These are phyloP conservation scores for Chrosomus eos DNA, from an alignment of 2,797 vertebrate species.

Conservation along the genomic window DNA sequence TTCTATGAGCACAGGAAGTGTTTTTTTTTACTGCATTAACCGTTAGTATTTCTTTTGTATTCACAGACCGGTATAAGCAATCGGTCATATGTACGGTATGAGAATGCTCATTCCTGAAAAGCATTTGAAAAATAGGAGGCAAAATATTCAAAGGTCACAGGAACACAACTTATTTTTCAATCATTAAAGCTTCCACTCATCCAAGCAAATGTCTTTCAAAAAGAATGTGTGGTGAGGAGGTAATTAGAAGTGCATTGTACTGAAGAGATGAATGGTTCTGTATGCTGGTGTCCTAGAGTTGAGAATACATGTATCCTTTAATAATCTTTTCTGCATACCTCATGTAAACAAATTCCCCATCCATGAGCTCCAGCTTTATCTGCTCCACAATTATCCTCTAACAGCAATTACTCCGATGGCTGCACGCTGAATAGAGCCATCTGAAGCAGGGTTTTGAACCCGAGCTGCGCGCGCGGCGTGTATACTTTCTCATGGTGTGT, in stretches of 20 bases:
- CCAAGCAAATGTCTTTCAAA: slow-evolving; percentile 6
- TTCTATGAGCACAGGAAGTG: background rate
- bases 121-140: no score
- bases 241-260: slow-evolving; percentile 14
- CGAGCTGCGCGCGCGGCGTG: slow-evolving; percentile 37
- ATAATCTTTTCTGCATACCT: slow-evolving; percentile 47
- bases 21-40: background rate
- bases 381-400: slow-evolving; percentile 39
- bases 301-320: slow-evolving; percentile 26
- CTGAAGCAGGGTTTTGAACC: slow-evolving; percentile 43
- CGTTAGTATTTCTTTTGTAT: background rate
- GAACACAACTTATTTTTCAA: slow-evolving; percentile 1
- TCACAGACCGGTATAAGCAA: background rate
- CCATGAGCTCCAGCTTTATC: slow-evolving; percentile 50
- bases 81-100: background rate
- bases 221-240: background rate
- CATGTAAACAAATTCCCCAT: slow-evolving; percentile 42
- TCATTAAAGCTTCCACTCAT: background rate
- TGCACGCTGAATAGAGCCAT: slow-evolving; percentile 49
- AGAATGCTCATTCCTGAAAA: background rate
- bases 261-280: slow-evolving; percentile 45
- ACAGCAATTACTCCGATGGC: slow-evolving; percentile 50
- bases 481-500: slow-evolving; percentile 64
- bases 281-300: slow-evolving; percentile 30
- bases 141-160: background rate